Conservation (phyloP, 2,113 vertebrate species). For the Oryzias javanicus region DNA sequence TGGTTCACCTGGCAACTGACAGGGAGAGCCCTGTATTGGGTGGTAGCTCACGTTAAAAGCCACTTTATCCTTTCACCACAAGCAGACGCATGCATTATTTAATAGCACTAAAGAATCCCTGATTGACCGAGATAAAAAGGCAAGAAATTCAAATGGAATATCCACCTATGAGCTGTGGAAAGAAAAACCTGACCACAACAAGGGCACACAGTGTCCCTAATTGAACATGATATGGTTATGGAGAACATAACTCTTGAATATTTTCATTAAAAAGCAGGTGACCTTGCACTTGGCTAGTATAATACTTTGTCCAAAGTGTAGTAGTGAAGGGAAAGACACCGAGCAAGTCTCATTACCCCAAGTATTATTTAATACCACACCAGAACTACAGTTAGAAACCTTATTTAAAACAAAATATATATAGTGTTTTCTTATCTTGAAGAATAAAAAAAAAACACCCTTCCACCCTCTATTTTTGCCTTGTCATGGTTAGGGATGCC, state of each 20-base stretch:
- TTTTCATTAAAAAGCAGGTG: conserved; percentile 18
- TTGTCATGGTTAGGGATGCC: neutral
- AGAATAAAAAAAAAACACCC: neutral
- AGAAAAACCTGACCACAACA: conserved; percentile 53
- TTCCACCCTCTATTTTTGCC: neutral
- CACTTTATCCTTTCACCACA: conserved; percentile 73
- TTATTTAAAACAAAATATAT: conserved; percentile 41
- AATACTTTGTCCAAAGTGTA: conserved; percentile 11
- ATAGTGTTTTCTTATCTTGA: neutral
- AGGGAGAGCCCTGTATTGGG: conserved; percentile 63
- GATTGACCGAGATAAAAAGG: conserved; percentile 56
- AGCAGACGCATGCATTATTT: conserved; percentile 77
- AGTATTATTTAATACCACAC: conserved; percentile 34
- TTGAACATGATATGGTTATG: conserved; percentile 12
- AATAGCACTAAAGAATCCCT: conserved; percentile 66
- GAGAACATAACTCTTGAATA: neutral
- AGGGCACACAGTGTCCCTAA: conserved; percentile 30
- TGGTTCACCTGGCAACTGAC: conserved; percentile 74
- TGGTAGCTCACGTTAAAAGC: conserved; percentile 69
- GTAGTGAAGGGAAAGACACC: neutral
- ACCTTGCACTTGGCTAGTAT: conserved; percentile 10
- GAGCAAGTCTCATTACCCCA: no score
- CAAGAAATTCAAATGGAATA: conserved; percentile 49
- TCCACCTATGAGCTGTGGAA: conserved; percentile 31
- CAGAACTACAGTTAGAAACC: conserved; percentile 8